phyloP scores from a whole-genome alignment of 2,797 vertebrate genomes.

The Sebastes umbrosus region DNA sequence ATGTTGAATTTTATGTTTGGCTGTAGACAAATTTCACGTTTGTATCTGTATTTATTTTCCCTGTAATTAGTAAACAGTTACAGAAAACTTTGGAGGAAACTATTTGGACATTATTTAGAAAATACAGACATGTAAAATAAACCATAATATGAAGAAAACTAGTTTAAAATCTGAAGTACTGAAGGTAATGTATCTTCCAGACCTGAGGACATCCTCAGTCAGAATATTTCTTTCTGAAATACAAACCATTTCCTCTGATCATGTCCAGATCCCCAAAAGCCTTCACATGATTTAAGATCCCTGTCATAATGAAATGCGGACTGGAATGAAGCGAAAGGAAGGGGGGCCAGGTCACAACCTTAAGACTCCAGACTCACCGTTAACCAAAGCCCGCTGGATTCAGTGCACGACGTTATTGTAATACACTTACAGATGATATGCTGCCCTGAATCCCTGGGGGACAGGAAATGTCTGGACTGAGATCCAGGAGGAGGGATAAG shows the following conservation, averaged over 20 bases:
- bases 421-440: constrained; percentile 50
- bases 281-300: constrained; percentile 62
- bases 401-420: constrained; percentile 12
- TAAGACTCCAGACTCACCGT: constrained; percentile 23
- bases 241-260: constrained; percentile 66
- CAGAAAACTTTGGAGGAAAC: background rate
- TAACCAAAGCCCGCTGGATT: constrained; percentile 32
- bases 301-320: constrained; percentile 65
- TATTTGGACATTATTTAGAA: background rate
- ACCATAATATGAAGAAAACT: background rate
- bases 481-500: constrained; percentile 53
- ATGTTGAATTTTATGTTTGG: background rate
- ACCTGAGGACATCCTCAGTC: constrained; percentile 12
- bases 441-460: constrained; percentile 29
- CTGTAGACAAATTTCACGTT: background rate
- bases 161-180: background rate
- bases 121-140: background rate
- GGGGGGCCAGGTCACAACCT: constrained; percentile 1
- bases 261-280: constrained; percentile 57
- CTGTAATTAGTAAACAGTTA: background rate
- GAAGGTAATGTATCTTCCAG: constrained; percentile 47
- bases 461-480: constrained; percentile 67
- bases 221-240: constrained; percentile 44
- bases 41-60: background rate
- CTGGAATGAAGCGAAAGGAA: constrained; percentile 11